These are phyloP conservation scores for Phaethon lepturus DNA, from an alignment of 2,113 vertebrate species.

Conservation along the genomic window DNA sequence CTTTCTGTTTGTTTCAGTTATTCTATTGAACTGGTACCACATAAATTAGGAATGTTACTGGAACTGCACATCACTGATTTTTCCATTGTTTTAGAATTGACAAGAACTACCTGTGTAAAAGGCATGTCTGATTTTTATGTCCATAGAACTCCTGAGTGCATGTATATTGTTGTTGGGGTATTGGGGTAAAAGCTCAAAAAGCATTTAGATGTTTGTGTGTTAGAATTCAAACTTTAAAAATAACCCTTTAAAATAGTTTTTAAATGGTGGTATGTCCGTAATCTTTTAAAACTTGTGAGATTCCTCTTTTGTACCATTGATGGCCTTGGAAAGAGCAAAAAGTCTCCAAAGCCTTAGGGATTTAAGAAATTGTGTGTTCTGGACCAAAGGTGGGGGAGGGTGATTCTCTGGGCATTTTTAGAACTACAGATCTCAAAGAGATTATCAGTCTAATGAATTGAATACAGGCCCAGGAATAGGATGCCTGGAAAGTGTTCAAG, in stretches of 20 bases:
- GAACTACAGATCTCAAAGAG: not conserved
- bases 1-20: not conserved
- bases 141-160: not conserved
- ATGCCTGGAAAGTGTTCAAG: too few relatives aligned
- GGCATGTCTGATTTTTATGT: not conserved
- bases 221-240: not conserved
- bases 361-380: not conserved
- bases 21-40: not conserved
- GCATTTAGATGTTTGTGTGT: not conserved
- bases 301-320: not conserved
- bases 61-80: not conserved
- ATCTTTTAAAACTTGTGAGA: not conserved
- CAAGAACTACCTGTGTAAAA: not conserved
- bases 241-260: not conserved
- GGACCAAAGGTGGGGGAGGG: not conserved
- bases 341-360: not conserved
- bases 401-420: not conserved
- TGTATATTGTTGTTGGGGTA: not conserved
- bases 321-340: not conserved
- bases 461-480: not conserved
- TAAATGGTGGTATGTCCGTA: not conserved
- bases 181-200: not conserved
- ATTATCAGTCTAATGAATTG: not conserved
- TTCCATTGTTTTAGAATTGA: not conserved
- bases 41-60: not conserved